Evolutionary conservation across 2,888 invertebrate genomes (phyloP).

Genomic region (Coelinius sp.): DNA sequence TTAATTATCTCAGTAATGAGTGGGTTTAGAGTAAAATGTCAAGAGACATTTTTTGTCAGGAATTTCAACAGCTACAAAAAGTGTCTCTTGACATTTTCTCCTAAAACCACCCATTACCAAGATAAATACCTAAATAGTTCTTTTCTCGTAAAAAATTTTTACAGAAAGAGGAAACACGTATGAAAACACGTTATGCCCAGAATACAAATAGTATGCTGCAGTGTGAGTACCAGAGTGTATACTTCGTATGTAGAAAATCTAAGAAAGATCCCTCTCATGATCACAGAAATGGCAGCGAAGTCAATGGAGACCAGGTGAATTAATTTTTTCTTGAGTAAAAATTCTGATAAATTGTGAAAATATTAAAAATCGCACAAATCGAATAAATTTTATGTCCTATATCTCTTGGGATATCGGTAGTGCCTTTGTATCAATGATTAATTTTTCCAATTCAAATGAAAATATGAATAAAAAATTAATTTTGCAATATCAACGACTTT

Average conservation of each 20-base stretch:
- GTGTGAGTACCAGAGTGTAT: constrained; percentile 92
- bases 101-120: too few relatives aligned
- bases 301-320: constrained; percentile 58
- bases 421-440: not conserved
- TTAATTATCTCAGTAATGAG: too few relatives aligned
- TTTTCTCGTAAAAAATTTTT: too few relatives aligned
- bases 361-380: constrained; percentile 15
- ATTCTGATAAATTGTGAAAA: constrained; percentile 30
- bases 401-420: not conserved
- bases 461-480: too few relatives aligned
- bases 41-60: too few relatives aligned
- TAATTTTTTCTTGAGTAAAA: not conserved
- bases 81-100: too few relatives aligned
- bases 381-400: not conserved
- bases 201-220: constrained; percentile 94
- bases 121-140: too few relatives aligned
- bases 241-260: constrained; percentile 91
- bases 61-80: too few relatives aligned
- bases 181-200: constrained; percentile 92
- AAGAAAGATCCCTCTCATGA: constrained; percentile 51
- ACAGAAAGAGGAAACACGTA: constrained; percentile 84
- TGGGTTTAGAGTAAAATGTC: too few relatives aligned
- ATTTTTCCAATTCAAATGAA: not conserved
- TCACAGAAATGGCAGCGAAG: constrained; percentile 60
- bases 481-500: constrained; percentile 41